phyloP scores from a whole-genome alignment of 1,140 invertebrate genomes.

The Pinna nobilis region DNA sequence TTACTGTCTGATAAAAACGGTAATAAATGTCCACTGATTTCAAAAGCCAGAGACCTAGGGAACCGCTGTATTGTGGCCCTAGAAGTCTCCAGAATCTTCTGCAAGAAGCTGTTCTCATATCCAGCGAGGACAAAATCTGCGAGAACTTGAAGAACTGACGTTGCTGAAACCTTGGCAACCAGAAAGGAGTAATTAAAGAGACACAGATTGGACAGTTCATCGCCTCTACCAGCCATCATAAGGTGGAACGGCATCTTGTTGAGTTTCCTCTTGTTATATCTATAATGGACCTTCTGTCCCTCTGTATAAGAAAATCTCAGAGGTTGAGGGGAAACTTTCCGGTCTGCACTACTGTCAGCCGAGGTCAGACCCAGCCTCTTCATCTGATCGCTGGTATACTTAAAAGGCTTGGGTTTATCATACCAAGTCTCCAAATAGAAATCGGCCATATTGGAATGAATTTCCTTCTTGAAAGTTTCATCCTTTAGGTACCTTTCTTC shows the following conservation, averaged over 20 bases:
- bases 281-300: background rate
- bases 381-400: conserved; percentile 92
- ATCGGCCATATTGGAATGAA: conserved; percentile 97
- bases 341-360: conserved; percentile 92
- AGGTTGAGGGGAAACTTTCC: conserved; percentile 95
- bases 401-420: conserved; percentile 93
- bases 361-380: conserved; percentile 75
- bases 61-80: conserved; percentile 54
- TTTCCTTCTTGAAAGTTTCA: conserved; percentile 93
- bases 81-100: conserved; percentile 61
- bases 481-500: conserved; percentile 95
- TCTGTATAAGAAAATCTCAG: conserved; percentile 81
- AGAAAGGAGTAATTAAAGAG: conserved; percentile 64
- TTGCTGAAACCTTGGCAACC: conserved; percentile 56
- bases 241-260: conserved; percentile 63
- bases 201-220: conserved; percentile 47
- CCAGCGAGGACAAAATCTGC: conserved; percentile 75
- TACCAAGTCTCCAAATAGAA: conserved; percentile 97
- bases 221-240: conserved; percentile 68
- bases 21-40: conserved; percentile 66
- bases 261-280: conserved; percentile 64
- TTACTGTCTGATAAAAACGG: conserved; percentile 45
- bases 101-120: conserved; percentile 71
- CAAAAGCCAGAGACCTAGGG: conserved; percentile 60
- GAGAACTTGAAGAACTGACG: conserved; percentile 55